A percentile compares a stretch with the other conserved stretches of the same genome.
Conservation (phyloP, 2,113 vertebrate genomes). For the Etheostoma spectabile region DNA sequence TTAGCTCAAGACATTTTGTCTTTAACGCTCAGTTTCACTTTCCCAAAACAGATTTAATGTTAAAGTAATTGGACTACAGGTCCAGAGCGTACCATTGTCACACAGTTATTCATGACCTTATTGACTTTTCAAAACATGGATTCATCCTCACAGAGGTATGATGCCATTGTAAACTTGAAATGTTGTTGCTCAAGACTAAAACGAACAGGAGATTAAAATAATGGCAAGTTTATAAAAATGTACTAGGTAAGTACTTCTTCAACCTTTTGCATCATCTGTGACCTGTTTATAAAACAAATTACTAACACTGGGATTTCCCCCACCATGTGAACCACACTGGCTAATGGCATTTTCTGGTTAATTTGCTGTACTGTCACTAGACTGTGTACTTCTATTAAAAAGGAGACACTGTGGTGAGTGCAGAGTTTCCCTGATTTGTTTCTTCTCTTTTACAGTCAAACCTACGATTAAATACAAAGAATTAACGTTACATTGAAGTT, state of each 20-base stretch:
- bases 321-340: not conserved
- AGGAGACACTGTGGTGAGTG: slow-evolving; percentile 3
- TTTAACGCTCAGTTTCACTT: not conserved
- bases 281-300: slow-evolving; percentile 3
- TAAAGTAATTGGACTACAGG: not conserved
- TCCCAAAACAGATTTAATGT: not conserved
- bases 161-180: not conserved
- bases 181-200: not conserved
- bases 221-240: not conserved
- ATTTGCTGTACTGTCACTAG: not conserved
- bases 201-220: not conserved
- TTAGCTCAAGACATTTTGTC: not conserved
- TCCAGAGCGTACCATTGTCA: not conserved
- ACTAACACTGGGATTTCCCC: slow-evolving; percentile 39
- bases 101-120: not conserved
- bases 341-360: slow-evolving; percentile 7
- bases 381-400: slow-evolving; percentile 10
- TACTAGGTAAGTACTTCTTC: not conserved
- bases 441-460: slow-evolving; percentile 31
- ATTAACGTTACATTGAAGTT: not conserved
- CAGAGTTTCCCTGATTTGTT: slow-evolving; percentile 29
- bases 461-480: not conserved
- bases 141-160: not conserved
- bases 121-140: not conserved
- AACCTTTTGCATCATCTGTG: not conserved